These are phyloP conservation scores for Vanacampus margaritifer DNA, from an alignment of 2,113 vertebrate species.

Conservation along the genomic window DNA sequence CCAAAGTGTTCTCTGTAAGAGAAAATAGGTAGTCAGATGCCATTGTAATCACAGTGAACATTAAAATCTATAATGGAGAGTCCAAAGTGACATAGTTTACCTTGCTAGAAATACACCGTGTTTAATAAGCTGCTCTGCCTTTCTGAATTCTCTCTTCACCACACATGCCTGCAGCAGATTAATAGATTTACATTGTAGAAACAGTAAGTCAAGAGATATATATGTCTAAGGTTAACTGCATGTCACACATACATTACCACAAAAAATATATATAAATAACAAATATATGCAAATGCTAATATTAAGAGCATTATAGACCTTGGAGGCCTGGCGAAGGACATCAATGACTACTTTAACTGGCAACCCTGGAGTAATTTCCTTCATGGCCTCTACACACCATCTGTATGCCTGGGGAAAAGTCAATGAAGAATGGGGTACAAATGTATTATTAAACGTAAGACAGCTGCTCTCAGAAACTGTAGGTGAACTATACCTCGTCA, in stretches of 20 bases:
- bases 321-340: constrained; percentile 95
- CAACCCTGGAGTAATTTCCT: constrained; percentile 90
- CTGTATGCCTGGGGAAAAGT: constrained; percentile 83
- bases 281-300: neutral
- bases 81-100: constrained; percentile 61
- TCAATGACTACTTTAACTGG: constrained; percentile 97
- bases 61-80: neutral
- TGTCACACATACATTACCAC: neutral
- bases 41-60: neutral
- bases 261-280: too few species aligned
- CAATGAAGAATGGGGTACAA: neutral
- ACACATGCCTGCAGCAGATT: constrained; percentile 84
- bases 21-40: neutral
- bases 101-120: constrained; percentile 95
- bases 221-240: neutral
- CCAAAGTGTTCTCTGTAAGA: constrained; percentile 93
- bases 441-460: neutral
- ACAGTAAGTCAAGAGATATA: neutral
- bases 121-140: constrained; percentile 98
- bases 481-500: constrained; percentile 79
- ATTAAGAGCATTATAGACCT: constrained; percentile 71
- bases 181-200: neutral
- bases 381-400: constrained; percentile 99
- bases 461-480: neutral
- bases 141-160: constrained; percentile 97